A percentile compares a stretch with the other conserved stretches of the same genome.
Conservation (phyloP, 2,113 vertebrate species). For the Nanorana parkeri region DNA sequence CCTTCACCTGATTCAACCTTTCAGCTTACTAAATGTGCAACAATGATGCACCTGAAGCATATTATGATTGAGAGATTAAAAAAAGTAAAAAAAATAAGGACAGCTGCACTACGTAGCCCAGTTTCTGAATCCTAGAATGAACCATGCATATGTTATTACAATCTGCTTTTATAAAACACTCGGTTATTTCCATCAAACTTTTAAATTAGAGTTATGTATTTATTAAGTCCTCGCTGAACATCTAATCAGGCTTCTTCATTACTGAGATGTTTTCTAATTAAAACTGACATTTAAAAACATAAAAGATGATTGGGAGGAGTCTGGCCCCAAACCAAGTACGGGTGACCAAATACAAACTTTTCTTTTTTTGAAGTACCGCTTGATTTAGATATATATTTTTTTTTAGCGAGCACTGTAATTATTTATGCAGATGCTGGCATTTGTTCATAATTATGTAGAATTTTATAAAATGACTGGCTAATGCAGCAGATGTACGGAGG, state of each 20-base stretch:
- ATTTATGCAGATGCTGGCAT: conserved; percentile 38
- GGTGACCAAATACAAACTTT: conserved; percentile 35
- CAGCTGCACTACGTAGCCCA: conserved; percentile 37
- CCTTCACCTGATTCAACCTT: conserved; percentile 13
- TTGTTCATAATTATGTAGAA: conserved; percentile 45
- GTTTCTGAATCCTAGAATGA: conserved; percentile 43
- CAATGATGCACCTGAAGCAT: conserved; percentile 4
- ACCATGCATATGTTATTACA: conserved; percentile 55
- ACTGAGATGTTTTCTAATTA: conserved; percentile 51
- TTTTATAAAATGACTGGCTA: conserved; percentile 31
- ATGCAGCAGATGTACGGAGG: conserved; percentile 23
- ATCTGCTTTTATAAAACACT: conserved; percentile 54
- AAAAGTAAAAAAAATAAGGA: not conserved
- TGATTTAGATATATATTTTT: conserved; percentile 43
- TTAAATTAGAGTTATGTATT: conserved; percentile 47
- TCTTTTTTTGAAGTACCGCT: conserved; percentile 14
- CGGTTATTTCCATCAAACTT: conserved; percentile 53
- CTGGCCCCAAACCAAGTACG: conserved; percentile 7
- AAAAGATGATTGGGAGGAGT: conserved; percentile 30
- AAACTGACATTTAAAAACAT: conserved; percentile 49
- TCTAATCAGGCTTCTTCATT: conserved; percentile 51
- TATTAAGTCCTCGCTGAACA: conserved; percentile 47
- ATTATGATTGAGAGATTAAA: conserved; percentile 12
- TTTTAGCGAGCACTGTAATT: conserved; percentile 4
- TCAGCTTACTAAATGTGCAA: not conserved